Conservation (phyloP, 2,888 invertebrate genomes). For the Pheosia tremula region DNA sequence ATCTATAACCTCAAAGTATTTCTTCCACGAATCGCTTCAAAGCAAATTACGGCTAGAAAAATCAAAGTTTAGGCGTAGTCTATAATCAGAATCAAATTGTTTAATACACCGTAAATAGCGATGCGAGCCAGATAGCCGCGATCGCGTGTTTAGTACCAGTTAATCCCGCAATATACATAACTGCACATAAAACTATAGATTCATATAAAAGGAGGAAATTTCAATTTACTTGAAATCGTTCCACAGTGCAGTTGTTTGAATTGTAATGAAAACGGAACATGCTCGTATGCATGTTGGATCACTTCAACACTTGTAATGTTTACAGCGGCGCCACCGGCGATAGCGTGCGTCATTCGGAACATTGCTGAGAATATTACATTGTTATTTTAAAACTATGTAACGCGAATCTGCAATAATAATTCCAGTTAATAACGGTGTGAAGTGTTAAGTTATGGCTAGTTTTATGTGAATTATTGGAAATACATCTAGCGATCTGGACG, state of each 20-base stretch:
- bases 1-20: slow-evolving; percentile 14
- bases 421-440: neutral
- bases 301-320: slow-evolving; percentile 21
- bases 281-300: slow-evolving; percentile 31
- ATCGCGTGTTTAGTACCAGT: slow-evolving; percentile 71
- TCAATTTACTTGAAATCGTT: slow-evolving; percentile 69
- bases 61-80: slow-evolving; percentile 56
- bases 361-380: neutral
- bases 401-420: neutral
- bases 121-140: slow-evolving; percentile 70
- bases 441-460: neutral
- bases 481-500: neutral
- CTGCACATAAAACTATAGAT: slow-evolving; percentile 25
- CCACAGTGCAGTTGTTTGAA: slow-evolving; percentile 38
- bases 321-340: slow-evolving; percentile 6
- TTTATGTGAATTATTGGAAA: neutral
- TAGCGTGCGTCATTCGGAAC: neutral
- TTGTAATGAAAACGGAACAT: slow-evolving; percentile 53
- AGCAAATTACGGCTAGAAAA: slow-evolving; percentile 46
- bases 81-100: slow-evolving; percentile 79
- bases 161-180: slow-evolving; percentile 59
- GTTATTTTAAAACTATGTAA: neutral
- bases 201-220: slow-evolving; percentile 55
- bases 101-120: slow-evolving; percentile 79
- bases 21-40: slow-evolving; percentile 18